phyloP scores from a whole-genome alignment of 2,888 invertebrate species.

The Shargacucullia verbasci region DNA sequence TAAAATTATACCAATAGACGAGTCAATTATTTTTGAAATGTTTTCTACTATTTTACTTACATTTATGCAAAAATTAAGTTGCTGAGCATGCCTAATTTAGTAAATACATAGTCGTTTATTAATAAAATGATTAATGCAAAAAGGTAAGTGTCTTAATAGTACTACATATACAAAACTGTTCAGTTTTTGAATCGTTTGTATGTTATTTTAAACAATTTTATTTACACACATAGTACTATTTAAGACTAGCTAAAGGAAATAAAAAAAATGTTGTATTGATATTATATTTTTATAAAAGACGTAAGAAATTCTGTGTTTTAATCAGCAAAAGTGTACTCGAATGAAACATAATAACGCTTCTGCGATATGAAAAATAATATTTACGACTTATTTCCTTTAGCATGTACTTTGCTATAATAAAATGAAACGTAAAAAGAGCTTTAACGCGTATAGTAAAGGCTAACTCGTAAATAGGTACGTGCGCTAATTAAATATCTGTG shows the following conservation, averaged over 20 bases:
- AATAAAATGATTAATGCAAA: slow-evolving; percentile 38
- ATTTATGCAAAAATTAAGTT: slow-evolving; percentile 27
- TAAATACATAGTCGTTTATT: slow-evolving; percentile 29
- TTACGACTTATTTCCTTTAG: slow-evolving; percentile 40
- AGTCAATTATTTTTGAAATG: slow-evolving; percentile 18
- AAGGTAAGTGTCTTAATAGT: slow-evolving; percentile 32
- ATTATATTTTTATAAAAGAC: no score
- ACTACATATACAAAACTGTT: slow-evolving; percentile 27
- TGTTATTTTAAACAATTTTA: neutral
- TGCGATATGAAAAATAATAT: neutral
- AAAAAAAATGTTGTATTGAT: slow-evolving; percentile 9
- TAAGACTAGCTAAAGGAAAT: slow-evolving; percentile 40
- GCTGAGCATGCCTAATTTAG: slow-evolving; percentile 52
- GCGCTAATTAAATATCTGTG: slow-evolving; percentile 57
- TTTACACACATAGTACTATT: slow-evolving; percentile 46
- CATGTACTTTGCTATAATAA: slow-evolving; percentile 33
- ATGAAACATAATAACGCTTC: neutral
- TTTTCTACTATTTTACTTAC: slow-evolving; percentile 32
- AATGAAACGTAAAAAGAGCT: slow-evolving; percentile 54
- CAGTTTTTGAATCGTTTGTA: no score
- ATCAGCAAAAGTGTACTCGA: neutral
- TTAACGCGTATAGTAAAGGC: slow-evolving; percentile 45
- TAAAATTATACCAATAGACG: slow-evolving; percentile 28
- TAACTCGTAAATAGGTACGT: slow-evolving; percentile 48
- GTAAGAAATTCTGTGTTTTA: no score